These are phyloP conservation scores for Sceloporus undulatus DNA, from an alignment of 2,113 vertebrate genomes.

Conservation along the genomic window DNA sequence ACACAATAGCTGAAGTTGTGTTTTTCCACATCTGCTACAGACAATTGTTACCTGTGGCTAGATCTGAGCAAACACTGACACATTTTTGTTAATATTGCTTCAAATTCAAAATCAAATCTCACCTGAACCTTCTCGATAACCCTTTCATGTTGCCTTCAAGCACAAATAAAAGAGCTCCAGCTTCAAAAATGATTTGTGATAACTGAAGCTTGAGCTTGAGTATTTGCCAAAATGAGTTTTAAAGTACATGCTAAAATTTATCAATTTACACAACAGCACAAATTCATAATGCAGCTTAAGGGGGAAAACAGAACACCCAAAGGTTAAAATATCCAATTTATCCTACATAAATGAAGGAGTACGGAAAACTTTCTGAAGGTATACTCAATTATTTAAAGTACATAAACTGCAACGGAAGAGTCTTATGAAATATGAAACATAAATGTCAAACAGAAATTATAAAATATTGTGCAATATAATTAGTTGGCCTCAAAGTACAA, in stretches of 20 bases:
- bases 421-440: neutral
- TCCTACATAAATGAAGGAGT: neutral
- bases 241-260: slow-evolving; percentile 11
- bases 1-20: neutral
- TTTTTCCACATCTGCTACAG: accelerated
- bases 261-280: slow-evolving; percentile 6
- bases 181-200: slow-evolving; percentile 11
- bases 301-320: neutral
- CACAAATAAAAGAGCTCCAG: slow-evolving; percentile 22
- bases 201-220: neutral
- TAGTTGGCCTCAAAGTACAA: neutral
- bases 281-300: slow-evolving; percentile 10
- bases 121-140: slow-evolving; percentile 10
- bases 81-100: slow-evolving; percentile 30
- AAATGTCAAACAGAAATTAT: neutral
- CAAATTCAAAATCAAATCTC: slow-evolving; percentile 18
- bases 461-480: neutral
- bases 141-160: slow-evolving; percentile 1
- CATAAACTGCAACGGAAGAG: neutral
- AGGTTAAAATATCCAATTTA: slow-evolving; percentile 7
- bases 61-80: slow-evolving; percentile 20
- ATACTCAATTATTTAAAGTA: neutral
- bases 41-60: slow-evolving; percentile 17
- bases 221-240: slow-evolving; percentile 9
- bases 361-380: neutral